Conservation (phyloP, 2,113 vertebrate species). For the Cottus gobio region DNA sequence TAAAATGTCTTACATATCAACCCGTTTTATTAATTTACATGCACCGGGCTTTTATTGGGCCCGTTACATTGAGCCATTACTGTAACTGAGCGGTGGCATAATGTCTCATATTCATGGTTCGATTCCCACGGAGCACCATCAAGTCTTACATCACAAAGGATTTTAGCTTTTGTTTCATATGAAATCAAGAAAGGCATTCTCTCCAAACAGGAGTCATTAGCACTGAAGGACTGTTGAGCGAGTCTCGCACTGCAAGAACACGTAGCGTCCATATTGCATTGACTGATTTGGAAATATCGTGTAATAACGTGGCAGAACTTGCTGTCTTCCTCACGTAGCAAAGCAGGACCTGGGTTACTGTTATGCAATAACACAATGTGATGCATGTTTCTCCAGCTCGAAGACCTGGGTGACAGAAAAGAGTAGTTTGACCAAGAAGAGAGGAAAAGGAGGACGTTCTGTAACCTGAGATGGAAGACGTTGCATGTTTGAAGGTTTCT, state of each 20-base stretch:
- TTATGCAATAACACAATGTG: constrained; percentile 4
- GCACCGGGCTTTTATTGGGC: constrained; percentile 9
- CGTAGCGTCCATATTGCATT: constrained; percentile 8
- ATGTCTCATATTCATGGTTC: background rate
- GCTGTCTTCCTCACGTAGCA: background rate
- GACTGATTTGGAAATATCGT: background rate
- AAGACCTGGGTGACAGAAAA: background rate
- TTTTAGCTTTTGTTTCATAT: background rate
- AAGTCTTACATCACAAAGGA: background rate
- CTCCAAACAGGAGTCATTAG: background rate
- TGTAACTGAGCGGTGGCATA: constrained; percentile 1
- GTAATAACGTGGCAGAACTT: background rate
- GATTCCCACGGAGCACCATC: background rate
- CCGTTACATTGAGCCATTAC: constrained; percentile 8
- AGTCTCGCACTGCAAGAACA: constrained; percentile 16
- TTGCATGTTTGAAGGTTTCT: background rate
- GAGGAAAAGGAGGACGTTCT: background rate
- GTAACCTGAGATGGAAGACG: background rate
- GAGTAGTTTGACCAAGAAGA: background rate
- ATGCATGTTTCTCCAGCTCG: background rate
- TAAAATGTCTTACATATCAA: constrained; percentile 6
- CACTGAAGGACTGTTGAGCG: background rate
- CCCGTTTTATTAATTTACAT: constrained; percentile 7
- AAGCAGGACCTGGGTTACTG: constrained; percentile 1
- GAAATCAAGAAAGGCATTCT: background rate